Evolutionary conservation across 2,888 invertebrate genomes (phyloP).

Genomic region (Acanthoscelides obtectus): DNA sequence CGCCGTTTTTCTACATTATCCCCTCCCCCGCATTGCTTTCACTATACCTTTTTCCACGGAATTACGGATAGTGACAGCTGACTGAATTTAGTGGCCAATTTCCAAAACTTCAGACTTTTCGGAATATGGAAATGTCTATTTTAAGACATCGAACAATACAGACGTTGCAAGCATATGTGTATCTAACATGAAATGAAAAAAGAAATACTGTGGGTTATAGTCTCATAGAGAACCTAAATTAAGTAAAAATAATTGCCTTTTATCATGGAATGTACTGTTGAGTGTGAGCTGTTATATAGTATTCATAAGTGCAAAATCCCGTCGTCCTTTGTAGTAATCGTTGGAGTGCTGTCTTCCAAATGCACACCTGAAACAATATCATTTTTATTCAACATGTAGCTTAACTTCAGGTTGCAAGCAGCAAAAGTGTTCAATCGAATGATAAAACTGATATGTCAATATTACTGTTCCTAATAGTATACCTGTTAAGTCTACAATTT

Average conservation of each 20-base stretch:
- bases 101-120: too few relatives aligned
- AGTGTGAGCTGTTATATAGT: not conserved
- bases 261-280: slow-evolving; percentile 7
- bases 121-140: too few relatives aligned
- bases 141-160: too few relatives aligned
- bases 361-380: slow-evolving; percentile 20
- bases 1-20: too few relatives aligned
- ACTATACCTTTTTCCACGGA: too few relatives aligned
- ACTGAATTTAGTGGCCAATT: too few relatives aligned
- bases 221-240: not conserved
- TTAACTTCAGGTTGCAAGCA: not conserved
- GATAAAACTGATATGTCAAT: too few relatives aligned
- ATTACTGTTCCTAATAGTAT: too few relatives aligned
- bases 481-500: slow-evolving; percentile 79
- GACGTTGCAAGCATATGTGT: too few relatives aligned
- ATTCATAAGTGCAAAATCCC: slow-evolving; percentile 38
- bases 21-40: too few relatives aligned
- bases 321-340: slow-evolving; percentile 34
- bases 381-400: not conserved
- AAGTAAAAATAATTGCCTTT: not conserved
- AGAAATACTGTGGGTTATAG: not conserved
- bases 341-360: slow-evolving; percentile 29
- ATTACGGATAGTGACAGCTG: too few relatives aligned
- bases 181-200: not conserved
- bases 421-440: too few relatives aligned